phyloP scores from a whole-genome alignment of 2,797 vertebrate species.

The Phrynocephalus forsythii region DNA sequence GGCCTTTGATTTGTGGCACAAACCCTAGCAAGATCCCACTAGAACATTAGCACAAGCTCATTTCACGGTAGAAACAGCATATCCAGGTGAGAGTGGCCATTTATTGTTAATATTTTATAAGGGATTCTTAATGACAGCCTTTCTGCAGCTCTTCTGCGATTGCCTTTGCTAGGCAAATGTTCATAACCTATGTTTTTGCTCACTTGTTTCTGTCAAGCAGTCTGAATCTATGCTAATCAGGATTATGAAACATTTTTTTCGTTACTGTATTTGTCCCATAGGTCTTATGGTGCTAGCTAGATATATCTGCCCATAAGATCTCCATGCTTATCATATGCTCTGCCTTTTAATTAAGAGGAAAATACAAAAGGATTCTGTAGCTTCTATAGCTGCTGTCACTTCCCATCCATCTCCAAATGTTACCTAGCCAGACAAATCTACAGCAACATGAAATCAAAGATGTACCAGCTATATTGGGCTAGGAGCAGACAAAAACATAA shows the following conservation, averaged over 20 bases:
- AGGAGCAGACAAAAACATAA: too few relatives aligned
- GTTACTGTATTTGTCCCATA: constrained; percentile 31
- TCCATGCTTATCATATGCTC: neutral
- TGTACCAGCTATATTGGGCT: too few relatives aligned
- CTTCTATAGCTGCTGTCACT: neutral
- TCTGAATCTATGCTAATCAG: constrained; percentile 33
- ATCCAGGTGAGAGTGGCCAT: constrained; percentile 52
- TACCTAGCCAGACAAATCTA: neutral
- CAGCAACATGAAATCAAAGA: too few relatives aligned
- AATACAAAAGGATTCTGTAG: neutral
- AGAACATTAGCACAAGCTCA: constrained; percentile 40
- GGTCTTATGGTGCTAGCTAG: neutral
- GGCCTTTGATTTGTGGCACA: constrained; percentile 2
- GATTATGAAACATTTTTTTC: constrained; percentile 27
- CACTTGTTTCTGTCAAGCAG: constrained; percentile 22
- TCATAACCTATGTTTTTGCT: neutral
- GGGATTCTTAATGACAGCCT: constrained; percentile 52
- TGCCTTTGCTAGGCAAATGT: constrained; percentile 34
- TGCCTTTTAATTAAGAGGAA: neutral
- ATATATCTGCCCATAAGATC: neutral
- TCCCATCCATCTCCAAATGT: neutral
- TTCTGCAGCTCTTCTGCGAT: constrained; percentile 29
- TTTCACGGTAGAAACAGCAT: constrained; percentile 38
- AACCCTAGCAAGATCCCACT: constrained; percentile 7
- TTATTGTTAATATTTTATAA: constrained; percentile 51